phyloP scores from a whole-genome alignment of 2,113 vertebrate genomes.

The Megalops atlanticus region DNA sequence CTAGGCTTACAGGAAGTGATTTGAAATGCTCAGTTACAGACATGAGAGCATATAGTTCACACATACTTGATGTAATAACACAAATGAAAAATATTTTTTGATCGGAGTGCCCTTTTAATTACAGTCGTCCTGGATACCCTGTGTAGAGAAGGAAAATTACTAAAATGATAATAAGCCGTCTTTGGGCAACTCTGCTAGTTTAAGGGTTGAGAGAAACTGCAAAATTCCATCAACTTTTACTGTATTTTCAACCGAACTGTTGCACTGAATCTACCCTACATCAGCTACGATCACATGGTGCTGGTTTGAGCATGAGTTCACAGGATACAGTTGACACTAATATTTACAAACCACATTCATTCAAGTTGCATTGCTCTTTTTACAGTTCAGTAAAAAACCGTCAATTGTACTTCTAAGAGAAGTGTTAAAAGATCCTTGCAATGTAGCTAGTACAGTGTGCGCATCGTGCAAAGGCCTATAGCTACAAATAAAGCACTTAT shows the following conservation, averaged over 20 bases:
- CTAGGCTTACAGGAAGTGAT: neutral
- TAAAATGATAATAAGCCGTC: neutral
- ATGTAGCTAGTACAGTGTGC: neutral
- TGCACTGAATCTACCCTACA: neutral
- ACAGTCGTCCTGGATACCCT: neutral
- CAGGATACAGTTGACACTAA: neutral
- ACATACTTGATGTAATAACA: neutral
- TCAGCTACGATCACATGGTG: neutral
- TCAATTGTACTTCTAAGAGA: neutral
- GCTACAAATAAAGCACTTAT: neutral
- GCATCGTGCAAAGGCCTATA: neutral
- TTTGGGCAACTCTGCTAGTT: neutral
- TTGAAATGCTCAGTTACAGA: neutral
- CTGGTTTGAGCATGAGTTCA: neutral
- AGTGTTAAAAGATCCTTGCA: neutral
- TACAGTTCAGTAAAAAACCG: neutral
- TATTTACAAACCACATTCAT: slow-evolving; percentile 2
- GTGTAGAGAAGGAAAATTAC: neutral
- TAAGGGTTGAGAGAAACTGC: no score
- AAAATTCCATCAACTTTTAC: no score
- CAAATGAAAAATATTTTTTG: neutral
- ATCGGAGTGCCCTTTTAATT: neutral
- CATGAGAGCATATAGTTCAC: no score
- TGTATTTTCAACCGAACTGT: neutral
- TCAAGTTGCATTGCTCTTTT: slow-evolving; percentile 5